These are phyloP conservation scores for Orussus abietinus DNA, from an alignment of 1,140 invertebrate genomes.

Conservation along the genomic window DNA sequence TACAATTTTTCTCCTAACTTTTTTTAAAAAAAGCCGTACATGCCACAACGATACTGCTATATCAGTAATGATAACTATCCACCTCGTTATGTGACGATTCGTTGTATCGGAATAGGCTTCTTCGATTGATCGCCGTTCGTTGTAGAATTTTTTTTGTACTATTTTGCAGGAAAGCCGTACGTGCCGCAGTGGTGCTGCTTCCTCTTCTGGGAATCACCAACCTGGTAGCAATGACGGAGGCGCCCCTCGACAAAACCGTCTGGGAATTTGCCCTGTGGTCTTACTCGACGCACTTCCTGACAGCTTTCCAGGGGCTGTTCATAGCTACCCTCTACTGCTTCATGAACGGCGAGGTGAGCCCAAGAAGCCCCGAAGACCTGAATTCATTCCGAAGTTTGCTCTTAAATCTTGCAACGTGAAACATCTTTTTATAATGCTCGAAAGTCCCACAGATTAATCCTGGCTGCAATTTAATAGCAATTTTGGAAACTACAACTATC, in stretches of 20 bases:
- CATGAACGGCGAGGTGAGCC: slow-evolving; percentile 78
- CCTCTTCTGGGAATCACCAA: slow-evolving; percentile 82
- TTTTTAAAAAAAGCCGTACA: slow-evolving; percentile 70
- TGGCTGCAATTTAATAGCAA: too few species aligned
- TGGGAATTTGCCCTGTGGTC: slow-evolving; percentile 77
- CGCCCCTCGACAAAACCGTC: slow-evolving; percentile 60
- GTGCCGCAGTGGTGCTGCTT: slow-evolving; percentile 73
- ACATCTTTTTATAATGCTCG: too few species aligned
- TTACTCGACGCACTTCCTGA: slow-evolving; percentile 74
- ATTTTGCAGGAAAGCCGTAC: slow-evolving; percentile 68
- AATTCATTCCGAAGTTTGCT: too few species aligned
- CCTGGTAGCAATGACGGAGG: slow-evolving; percentile 67
- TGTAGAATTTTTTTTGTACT: too few species aligned
- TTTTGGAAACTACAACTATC: too few species aligned
- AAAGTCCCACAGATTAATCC: too few species aligned
- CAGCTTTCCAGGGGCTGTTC: slow-evolving; percentile 84
- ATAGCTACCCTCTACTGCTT: slow-evolving; percentile 84
- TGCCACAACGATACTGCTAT: slow-evolving; percentile 74
- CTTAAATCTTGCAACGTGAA: too few species aligned
- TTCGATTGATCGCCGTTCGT: too few species aligned
- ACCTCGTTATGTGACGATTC: too few species aligned
- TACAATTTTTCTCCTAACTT: neutral
- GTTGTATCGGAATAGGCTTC: neutral
- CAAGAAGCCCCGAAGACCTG: too few species aligned
- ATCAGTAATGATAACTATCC: too few species aligned